These are phyloP conservation scores for Morone chrysops DNA, from an alignment of 2,113 vertebrate genomes.

Conservation along the genomic window DNA sequence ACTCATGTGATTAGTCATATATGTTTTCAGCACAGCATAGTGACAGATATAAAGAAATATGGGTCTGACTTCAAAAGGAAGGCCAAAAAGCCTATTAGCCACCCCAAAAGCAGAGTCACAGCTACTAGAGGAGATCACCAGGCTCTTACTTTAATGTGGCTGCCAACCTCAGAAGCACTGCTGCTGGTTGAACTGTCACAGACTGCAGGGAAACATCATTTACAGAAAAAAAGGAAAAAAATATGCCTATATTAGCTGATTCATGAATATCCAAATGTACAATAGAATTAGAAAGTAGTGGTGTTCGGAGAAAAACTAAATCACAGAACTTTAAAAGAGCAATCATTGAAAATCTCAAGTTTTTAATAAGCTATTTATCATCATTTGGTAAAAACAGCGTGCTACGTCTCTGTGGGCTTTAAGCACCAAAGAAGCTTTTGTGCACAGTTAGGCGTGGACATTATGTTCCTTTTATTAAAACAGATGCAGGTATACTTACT, in stretches of 20 bases:
- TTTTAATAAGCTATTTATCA: not conserved
- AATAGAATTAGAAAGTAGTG: no score
- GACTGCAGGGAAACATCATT: not conserved
- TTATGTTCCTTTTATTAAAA: not conserved
- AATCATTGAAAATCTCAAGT: not conserved
- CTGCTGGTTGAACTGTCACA: not conserved
- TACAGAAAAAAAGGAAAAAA: no score
- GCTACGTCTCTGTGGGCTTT: not conserved
- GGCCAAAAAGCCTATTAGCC: not conserved
- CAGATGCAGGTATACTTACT: no score
- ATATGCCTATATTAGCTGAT: no score
- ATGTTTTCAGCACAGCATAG: not conserved
- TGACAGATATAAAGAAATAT: not conserved
- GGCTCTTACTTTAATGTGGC: no score
- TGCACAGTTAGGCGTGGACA: not conserved
- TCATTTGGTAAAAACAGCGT: not conserved
- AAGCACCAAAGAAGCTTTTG: not conserved
- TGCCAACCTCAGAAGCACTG: not conserved
- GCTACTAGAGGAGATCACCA: not conserved
- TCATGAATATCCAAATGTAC: not conserved
- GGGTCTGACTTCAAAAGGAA: not conserved
- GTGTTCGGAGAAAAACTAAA: not conserved
- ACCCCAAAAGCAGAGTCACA: not conserved
- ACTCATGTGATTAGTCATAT: not conserved
- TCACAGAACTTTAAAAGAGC: not conserved